Conservation (phyloP, 2,888 invertebrate genomes). For the Callosobruchus maculatus region DNA sequence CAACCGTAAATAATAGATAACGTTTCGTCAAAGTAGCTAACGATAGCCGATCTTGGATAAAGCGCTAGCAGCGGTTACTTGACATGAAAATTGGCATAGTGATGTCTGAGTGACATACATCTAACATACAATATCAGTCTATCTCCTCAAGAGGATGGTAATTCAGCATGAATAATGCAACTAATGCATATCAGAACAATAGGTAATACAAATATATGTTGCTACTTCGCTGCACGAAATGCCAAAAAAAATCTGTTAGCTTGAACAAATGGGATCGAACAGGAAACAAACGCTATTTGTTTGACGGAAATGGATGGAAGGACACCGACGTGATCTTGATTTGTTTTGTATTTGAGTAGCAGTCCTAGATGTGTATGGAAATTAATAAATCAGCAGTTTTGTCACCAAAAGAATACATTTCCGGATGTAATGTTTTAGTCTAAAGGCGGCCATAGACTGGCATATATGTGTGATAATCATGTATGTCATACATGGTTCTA, state of each 20-base stretch:
- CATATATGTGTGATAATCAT: too few species aligned
- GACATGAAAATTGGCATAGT: background rate
- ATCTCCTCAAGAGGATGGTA: background rate
- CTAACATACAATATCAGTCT: background rate
- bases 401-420: too few species aligned
- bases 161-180: background rate
- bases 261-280: background rate
- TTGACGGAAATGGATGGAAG: background rate
- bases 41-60: background rate
- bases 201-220: background rate
- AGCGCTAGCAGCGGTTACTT: background rate
- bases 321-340: background rate
- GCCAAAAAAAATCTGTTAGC: background rate
- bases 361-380: too few species aligned
- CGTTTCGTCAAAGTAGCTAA: background rate
- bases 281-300: background rate
- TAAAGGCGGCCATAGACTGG: too few species aligned
- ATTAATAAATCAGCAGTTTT: too few species aligned
- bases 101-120: background rate
- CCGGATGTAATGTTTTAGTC: too few species aligned
- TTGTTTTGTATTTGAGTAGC: too few species aligned
- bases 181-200: background rate
- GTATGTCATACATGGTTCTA: too few species aligned
- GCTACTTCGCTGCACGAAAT: background rate
- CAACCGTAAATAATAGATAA: background rate